phyloP scores from a whole-genome alignment of 2,797 vertebrate species.

The Octomys mimax region DNA sequence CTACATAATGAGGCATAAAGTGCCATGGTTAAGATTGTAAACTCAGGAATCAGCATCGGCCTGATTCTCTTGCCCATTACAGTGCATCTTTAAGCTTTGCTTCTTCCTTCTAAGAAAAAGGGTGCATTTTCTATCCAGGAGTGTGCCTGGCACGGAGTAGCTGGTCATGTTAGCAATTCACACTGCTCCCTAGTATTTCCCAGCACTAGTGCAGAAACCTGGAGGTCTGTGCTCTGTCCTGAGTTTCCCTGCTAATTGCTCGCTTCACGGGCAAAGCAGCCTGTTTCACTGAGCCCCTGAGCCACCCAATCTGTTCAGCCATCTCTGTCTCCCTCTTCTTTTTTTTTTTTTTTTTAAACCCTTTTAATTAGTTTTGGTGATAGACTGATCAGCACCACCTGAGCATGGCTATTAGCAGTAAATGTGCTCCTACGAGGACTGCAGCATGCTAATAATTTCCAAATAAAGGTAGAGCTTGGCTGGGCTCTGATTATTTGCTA shows the following conservation, averaged over 20 bases:
- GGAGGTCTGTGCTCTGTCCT: not conserved
- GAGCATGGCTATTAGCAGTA: slow-evolving; percentile 84
- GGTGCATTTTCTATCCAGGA: not conserved
- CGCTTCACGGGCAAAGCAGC: slow-evolving; percentile 22
- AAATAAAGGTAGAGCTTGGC: slow-evolving; percentile 73
- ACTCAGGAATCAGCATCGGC: not conserved
- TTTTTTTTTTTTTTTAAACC: slow-evolving; percentile 51
- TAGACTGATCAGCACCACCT: slow-evolving; percentile 78
- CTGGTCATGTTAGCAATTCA: not conserved
- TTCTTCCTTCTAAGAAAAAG: not conserved
- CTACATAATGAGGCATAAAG: not conserved
- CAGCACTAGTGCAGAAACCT: not conserved
- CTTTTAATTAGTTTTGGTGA: slow-evolving; percentile 73
- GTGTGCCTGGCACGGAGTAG: not conserved
- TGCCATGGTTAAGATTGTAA: not conserved
- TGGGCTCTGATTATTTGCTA: slow-evolving; percentile 64
- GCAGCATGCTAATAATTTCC: slow-evolving; percentile 75
- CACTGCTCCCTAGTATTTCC: not conserved
- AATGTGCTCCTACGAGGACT: slow-evolving; percentile 79
- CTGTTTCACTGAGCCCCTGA: slow-evolving; percentile 23
- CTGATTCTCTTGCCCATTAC: not conserved
- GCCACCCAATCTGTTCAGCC: slow-evolving; percentile 66
- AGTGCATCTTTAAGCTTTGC: not conserved
- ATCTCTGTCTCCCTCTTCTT: slow-evolving; percentile 47
- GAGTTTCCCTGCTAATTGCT: slow-evolving; percentile 56